A percentile compares a stretch with the other conserved stretches of the same genome.
These are phyloP conservation scores for Syngnathus floridae DNA, from an alignment of 2,113 vertebrate genomes.

Conservation along the genomic window DNA sequence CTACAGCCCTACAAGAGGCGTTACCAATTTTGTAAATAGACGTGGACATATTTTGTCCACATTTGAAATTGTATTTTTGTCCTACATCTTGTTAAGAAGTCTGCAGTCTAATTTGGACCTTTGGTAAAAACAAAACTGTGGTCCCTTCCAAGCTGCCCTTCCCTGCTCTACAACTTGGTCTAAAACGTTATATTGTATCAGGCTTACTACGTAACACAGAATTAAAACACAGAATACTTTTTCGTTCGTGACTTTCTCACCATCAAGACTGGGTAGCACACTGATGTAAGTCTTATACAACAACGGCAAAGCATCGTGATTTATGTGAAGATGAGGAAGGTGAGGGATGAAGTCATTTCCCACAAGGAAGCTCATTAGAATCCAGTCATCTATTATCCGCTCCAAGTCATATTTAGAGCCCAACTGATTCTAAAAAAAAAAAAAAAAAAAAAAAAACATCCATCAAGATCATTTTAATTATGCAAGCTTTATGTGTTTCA, in stretches of 20 bases:
- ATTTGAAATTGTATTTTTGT: no score
- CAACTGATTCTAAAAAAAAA: constrained; percentile 74
- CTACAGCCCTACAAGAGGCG: no score
- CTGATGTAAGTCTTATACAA: constrained; percentile 94
- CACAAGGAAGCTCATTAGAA: constrained; percentile 98
- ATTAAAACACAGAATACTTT: neutral
- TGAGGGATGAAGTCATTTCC: constrained; percentile 99
- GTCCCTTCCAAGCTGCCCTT: no score
- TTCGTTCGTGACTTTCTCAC: constrained; percentile 65
- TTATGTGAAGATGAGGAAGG: constrained; percentile 98
- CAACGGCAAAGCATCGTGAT: constrained; percentile 90
- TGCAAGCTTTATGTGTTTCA: neutral
- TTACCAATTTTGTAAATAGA: no score
- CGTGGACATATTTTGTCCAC: no score
- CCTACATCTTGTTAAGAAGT: no score
- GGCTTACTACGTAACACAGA: neutral
- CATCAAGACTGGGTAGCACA: constrained; percentile 83
- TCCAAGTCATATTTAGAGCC: constrained; percentile 89
- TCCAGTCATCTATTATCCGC: constrained; percentile 98
- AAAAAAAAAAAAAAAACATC: neutral
- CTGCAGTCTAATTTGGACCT: no score
- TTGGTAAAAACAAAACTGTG: no score
- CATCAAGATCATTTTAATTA: neutral
- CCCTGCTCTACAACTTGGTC: no score
- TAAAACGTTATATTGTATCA: no score